Percentiles rank a stretch among this genome's conserved stretches.
phyloP scores from a whole-genome alignment of 2,113 vertebrate species.

The Passer montanus region DNA sequence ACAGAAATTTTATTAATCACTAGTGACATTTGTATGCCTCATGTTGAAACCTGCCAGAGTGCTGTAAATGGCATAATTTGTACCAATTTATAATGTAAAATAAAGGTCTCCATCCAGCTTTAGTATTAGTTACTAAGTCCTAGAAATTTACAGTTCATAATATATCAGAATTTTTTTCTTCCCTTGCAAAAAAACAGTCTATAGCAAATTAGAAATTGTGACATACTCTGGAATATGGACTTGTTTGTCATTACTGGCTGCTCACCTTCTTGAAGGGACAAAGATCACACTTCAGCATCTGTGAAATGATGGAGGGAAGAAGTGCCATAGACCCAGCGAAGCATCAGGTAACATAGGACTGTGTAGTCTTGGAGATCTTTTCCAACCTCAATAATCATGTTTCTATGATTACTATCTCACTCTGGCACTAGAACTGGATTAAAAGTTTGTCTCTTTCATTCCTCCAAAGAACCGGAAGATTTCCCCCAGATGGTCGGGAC shows the following conservation, averaged over 20 bases:
- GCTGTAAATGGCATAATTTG: neutral
- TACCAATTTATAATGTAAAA: neutral
- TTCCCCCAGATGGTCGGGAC: neutral
- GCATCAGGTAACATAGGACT: neutral
- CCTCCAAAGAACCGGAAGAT: neutral
- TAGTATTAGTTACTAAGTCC: neutral
- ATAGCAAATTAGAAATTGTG: neutral
- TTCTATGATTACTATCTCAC: neutral
- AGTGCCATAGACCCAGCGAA: neutral
- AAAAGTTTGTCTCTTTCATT: neutral
- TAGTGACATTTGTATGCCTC: conserved; percentile 2
- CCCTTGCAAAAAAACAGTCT: neutral
- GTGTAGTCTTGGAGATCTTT: neutral
- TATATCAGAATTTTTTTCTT: neutral
- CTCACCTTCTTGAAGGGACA: neutral
- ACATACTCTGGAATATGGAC: neutral
- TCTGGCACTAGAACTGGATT: neutral
- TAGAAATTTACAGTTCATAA: neutral
- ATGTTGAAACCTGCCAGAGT: neutral
- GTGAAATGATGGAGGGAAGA: neutral
- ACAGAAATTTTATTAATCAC: conserved; percentile 1
- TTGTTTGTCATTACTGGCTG: neutral
- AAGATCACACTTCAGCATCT: neutral
- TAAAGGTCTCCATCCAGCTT: neutral
- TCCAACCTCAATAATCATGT: neutral